These are phyloP conservation scores for Agrochola litura DNA, from an alignment of 2,888 invertebrate genomes.

Conservation along the genomic window DNA sequence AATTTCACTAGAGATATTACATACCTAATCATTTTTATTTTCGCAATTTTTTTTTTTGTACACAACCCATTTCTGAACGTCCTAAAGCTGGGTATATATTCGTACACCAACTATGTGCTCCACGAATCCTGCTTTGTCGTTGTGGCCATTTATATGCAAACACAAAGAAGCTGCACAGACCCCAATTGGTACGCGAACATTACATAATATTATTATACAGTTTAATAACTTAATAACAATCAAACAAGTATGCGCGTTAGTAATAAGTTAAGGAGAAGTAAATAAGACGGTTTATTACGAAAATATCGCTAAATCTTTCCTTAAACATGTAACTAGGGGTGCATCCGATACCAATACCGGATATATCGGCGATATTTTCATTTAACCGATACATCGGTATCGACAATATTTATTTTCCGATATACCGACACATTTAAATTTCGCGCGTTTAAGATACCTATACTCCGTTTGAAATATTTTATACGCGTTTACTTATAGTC, in stretches of 20 bases:
- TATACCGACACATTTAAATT: too few species aligned
- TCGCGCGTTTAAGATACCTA: too few species aligned
- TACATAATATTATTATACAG: too few species aligned
- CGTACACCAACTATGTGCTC: background rate
- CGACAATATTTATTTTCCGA: too few species aligned
- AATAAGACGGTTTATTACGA: background rate
- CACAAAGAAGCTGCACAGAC: background rate
- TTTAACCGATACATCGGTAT: too few species aligned
- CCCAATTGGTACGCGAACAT: background rate
- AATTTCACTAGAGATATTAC: background rate
- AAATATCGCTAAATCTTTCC: background rate
- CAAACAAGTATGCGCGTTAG: background rate
- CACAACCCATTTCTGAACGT: background rate
- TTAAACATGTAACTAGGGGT: background rate
- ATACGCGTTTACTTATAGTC: too few species aligned
- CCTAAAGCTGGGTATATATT: background rate
- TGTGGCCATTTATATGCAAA: background rate
- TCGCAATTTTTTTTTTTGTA: background rate
- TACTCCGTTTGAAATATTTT: too few species aligned
- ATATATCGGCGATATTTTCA: too few species aligned
- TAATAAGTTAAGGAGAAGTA: background rate
- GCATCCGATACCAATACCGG: too few species aligned
- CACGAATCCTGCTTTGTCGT: background rate
- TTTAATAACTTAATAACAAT: background rate
- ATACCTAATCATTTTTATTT: background rate